Evolutionary conservation across 2,888 invertebrate species (phyloP).

Genomic region (Didymodactylos carnosus): DNA sequence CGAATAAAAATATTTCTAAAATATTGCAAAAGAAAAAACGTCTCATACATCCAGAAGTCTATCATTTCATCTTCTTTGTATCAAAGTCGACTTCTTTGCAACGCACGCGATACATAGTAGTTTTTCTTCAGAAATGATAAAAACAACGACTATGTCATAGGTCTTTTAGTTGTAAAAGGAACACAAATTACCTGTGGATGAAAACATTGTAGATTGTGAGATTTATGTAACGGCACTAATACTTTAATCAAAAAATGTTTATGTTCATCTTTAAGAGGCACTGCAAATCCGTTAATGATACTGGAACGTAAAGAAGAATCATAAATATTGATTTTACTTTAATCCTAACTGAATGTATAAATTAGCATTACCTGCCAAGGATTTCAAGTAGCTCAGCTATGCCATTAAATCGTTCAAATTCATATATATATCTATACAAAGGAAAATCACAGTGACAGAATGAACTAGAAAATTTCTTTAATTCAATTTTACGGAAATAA

Average conservation of each 20-base stretch:
- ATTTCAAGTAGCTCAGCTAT: slow-evolving; percentile 88
- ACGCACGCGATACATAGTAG: too few species aligned
- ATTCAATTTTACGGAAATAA: background rate
- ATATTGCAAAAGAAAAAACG: background rate
- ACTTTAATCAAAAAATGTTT: slow-evolving; percentile 86
- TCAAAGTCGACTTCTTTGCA: too few species aligned
- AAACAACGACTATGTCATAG: too few species aligned
- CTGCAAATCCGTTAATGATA: slow-evolving; percentile 93
- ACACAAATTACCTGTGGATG: slow-evolving; percentile 50
- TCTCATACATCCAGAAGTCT: too few species aligned
- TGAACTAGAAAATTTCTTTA: background rate
- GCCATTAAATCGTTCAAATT: slow-evolving; percentile 93
- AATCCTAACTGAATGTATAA: too few species aligned
- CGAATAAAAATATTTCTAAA: background rate
- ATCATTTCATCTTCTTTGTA: too few species aligned
- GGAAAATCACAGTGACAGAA: too few species aligned
- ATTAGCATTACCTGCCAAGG: slow-evolving; percentile 48
- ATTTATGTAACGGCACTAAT: slow-evolving; percentile 82
- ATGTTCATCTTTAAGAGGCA: slow-evolving; percentile 92
- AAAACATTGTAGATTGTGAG: slow-evolving; percentile 79
- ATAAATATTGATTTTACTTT: too few species aligned
- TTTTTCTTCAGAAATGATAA: too few species aligned
- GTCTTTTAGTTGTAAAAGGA: too few species aligned
- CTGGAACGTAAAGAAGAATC: too few species aligned
- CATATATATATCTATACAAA: slow-evolving; percentile 52